Conservation (phyloP, 2,797 vertebrate genomes). For the Hybognathus amarus region DNA sequence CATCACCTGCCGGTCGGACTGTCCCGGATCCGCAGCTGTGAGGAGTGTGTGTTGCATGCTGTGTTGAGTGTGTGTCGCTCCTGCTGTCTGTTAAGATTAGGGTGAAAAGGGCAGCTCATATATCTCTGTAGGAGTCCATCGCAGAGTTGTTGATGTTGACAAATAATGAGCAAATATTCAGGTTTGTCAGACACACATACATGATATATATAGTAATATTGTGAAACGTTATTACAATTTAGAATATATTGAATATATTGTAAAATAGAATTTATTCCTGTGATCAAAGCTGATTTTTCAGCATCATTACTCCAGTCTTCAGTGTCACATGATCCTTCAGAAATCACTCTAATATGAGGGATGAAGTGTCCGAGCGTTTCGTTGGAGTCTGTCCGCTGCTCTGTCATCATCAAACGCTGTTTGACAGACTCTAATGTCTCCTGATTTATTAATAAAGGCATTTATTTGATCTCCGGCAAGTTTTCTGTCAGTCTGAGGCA, state of each 20-base stretch:
- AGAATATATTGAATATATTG: neutral
- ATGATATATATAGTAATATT: neutral
- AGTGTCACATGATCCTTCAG: neutral
- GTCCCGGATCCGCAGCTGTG: constrained; percentile 9
- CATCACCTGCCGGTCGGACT: constrained; percentile 15
- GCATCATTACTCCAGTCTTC: neutral
- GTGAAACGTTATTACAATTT: neutral
- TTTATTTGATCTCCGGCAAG: constrained; percentile 41
- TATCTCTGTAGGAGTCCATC: neutral
- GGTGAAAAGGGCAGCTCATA: constrained; percentile 30
- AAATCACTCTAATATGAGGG: neutral
- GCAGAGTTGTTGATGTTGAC: neutral
- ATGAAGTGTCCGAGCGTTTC: constrained; percentile 15
- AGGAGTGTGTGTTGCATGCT: too few species aligned
- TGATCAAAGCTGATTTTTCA: too few species aligned
- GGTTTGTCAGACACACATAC: too few species aligned
- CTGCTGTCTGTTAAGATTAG: constrained; percentile 30
- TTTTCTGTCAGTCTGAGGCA: constrained; percentile 29
- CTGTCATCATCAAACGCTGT: constrained; percentile 32
- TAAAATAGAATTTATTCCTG: too few species aligned
- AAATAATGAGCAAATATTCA: neutral
- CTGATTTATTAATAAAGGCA: constrained; percentile 52
- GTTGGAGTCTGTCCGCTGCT: constrained; percentile 14
- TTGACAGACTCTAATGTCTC: constrained; percentile 49
- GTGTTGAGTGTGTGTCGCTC: too few species aligned